These are phyloP conservation scores for Cyanoramphus novaezelandiae DNA, from an alignment of 2,113 vertebrate species.

Conservation along the genomic window DNA sequence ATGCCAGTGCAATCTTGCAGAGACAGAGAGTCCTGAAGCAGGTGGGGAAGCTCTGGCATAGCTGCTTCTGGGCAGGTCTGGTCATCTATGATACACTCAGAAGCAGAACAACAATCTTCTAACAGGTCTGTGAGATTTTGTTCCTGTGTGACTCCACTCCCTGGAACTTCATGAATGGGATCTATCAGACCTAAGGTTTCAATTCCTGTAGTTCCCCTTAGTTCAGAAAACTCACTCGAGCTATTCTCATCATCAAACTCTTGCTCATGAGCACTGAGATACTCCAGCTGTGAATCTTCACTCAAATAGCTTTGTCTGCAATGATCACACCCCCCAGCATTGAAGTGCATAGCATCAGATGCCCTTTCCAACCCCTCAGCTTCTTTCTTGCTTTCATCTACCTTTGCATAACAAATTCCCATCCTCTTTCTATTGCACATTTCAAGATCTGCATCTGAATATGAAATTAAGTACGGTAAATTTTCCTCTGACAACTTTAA, in stretches of 20 bases:
- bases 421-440: background rate
- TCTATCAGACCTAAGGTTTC: background rate
- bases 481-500: constrained; percentile 22
- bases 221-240: background rate
- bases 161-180: background rate
- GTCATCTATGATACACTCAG: background rate
- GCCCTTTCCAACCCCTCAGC: background rate
- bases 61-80: background rate
- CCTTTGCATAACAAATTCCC: background rate
- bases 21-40: background rate
- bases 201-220: background rate
- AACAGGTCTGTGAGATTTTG: background rate
- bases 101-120: background rate
- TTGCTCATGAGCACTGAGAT: constrained; percentile 52
- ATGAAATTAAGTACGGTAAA: background rate
- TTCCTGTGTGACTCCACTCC: background rate
- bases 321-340: background rate
- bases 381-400: background rate
- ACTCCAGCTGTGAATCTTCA: constrained; percentile 66
- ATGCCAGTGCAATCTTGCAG: background rate
- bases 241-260: background rate
- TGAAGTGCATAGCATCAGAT: background rate
- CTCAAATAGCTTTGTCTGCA: background rate
- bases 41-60: background rate
- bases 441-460: constrained; percentile 34